Base-by-base conservation (phyloP, 2,888 invertebrate genomes). In the Lycocerus yunnanus region DNA sequence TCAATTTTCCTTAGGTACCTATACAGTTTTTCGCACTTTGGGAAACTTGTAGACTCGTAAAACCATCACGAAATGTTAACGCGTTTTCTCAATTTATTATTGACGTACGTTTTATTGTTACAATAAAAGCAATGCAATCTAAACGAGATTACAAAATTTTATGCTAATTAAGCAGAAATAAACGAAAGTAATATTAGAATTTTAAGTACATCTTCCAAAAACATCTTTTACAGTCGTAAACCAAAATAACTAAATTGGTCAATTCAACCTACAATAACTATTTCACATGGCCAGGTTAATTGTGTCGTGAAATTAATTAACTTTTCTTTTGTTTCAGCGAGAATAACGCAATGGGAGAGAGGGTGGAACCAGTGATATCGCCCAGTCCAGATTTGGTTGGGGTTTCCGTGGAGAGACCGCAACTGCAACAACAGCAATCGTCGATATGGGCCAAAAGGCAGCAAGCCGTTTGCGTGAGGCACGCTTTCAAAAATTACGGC, bases 401-500 rank as follows among this genome's bases (percentile, higher is more conserved):
- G 11, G 86, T 87, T 15, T 84, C 81, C 68, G 84, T 86, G 13
- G 86, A 86, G 78, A 81, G 85, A 75, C 85, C 86, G 15, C 58
- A 85, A 79, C 80, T 88, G 15, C 80, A 86, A 76, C 84, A 86
- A 24, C 89, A 88, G 81, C 87, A 87, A 73, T 88, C 88, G 63
- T 85, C 88, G 16, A 83, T 88, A 70, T 93, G 93, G 93, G 90
- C 92, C 85, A 92, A 93, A 82, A 89, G 92, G 77, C 94, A 95
- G 85, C 94, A 95, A 80, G 97, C 97, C 18, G 96, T 97, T 71
- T 93, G 94, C 84, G 95, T 97, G 77, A 89, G 95, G 81, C 93
- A 95, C 86, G 95, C 97, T 27, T 95, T 92, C 90, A 97, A 97
- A 86, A 93, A 94, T 81, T 97, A 96, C 86, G 97, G 97, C 79